Evolutionary conservation across 1,140 invertebrate genomes (phyloP), one percentile per base, ranked within the genome.

Genomic region (Heliconius melpomene): DNA sequence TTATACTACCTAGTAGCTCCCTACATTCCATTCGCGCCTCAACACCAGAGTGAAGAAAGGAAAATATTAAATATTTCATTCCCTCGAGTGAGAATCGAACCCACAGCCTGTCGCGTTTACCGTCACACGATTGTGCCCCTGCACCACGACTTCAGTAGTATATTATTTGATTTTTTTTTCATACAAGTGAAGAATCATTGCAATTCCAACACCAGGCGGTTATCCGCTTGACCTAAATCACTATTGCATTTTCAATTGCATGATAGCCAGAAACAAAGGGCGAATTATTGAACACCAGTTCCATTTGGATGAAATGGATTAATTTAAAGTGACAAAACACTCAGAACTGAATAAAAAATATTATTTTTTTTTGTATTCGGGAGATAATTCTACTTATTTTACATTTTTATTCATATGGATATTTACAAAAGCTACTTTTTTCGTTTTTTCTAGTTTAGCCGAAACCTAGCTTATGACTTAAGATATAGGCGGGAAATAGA

Each of bases 251-350:
- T 75, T 57, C 52, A 75, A 74, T 74, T 74, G 40, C 40, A 46
- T 46, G 74, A 75, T 75, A 26, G 52, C 74, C 54, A 9, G 46
- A 36, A 66, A 75, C 74, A 75, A 54, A 29, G 73, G 36, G 50
- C n/a, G 50, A 54, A 74, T 74, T 74, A 74, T 74, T 74, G 29
- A 74, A 74, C 18, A 74, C 29, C 54, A 75, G 60, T 66, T 50
- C 52, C 36, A 66, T 66, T 60, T 54, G 32, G 54, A 75, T 26
- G 36, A 40, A 23, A 40, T 38, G 52, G 50, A 32, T 66, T 57
- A 36, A 38, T 75, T 75, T 75, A 23, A 36, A 75, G 60, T 32
- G 18, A 29, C 32, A 40, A 75, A 74, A 32, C 9, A 23, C 54
- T 57, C 7, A 9, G 8, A 20, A 57, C 20, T 52, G 13, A 46